These are phyloP conservation scores for Stomorhina lunata DNA, from an alignment of 2,888 invertebrate genomes.

Conservation along the genomic window DNA sequence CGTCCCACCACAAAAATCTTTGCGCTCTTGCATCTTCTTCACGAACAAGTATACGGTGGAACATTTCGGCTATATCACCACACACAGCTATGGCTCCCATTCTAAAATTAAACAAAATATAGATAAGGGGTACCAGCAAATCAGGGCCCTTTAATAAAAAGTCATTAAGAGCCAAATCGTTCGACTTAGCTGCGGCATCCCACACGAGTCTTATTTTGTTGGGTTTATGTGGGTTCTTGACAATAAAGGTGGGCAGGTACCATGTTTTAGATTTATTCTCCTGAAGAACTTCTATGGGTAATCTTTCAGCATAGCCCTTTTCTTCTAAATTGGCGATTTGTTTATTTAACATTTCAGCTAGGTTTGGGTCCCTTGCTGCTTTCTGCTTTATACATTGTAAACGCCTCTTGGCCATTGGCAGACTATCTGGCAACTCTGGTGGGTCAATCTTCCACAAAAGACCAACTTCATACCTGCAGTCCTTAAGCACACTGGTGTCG, in stretches of 20 bases:
- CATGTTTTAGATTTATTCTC: not conserved
- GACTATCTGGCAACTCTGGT: no score
- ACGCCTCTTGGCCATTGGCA: no score
- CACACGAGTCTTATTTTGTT: conserved; percentile 15
- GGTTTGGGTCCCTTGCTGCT: no score
- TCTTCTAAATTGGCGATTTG: not conserved
- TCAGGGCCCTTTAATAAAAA: no score
- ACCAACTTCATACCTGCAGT: no score
- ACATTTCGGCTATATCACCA: conserved; percentile 2
- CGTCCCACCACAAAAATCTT: not conserved
- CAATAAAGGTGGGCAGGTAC: conserved; percentile 49
- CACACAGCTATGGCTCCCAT: not conserved
- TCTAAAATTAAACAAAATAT: not conserved
- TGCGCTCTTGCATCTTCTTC: not conserved
- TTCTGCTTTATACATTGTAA: no score
- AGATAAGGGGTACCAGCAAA: not conserved
- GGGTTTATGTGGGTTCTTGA: conserved; percentile 10
- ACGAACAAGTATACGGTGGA: not conserved
- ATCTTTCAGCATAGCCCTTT: not conserved
- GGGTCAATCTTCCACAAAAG: no score
- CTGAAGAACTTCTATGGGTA: not conserved
- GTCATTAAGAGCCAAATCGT: no score
- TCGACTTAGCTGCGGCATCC: no score
- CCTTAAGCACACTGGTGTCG: no score
- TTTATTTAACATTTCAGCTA: no score